Percentiles rank a stretch among this genome's conserved stretches.
Conservation (phyloP, 2,113 vertebrate species). For the Rhinoptilus africanus region DNA sequence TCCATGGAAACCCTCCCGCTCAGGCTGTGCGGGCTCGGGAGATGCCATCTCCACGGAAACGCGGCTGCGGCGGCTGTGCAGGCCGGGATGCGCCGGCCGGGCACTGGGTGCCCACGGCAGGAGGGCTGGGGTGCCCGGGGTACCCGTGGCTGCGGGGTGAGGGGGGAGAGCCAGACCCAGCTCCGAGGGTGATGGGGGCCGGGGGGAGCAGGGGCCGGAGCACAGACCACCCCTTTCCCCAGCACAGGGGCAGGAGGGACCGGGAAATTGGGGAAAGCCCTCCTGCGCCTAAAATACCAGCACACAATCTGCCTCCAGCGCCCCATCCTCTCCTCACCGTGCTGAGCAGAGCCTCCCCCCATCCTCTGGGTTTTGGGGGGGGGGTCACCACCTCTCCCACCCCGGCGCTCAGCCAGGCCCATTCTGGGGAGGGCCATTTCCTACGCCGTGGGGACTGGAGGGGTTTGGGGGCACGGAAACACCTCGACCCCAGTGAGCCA, state of each 20-base stretch:
- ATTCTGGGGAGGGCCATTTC: rapidly evolving
- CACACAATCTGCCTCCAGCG: too few relatives aligned
- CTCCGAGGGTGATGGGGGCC: too few relatives aligned
- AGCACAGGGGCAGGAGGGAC: neutral
- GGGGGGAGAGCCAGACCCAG: neutral
- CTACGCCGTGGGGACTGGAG: rapidly evolving
- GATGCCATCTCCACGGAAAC: slow-evolving; percentile 70
- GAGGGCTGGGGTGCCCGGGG: neutral
- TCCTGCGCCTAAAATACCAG: neutral
- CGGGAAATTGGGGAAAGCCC: neutral
- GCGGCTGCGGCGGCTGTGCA: slow-evolving; percentile 17
- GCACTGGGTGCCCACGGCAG: neutral
- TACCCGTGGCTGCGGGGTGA: neutral
- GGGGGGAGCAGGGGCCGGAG: neutral
- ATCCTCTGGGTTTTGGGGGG: rapidly evolving
- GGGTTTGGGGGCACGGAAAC: neutral
- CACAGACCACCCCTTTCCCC: neutral
- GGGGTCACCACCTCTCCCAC: neutral
- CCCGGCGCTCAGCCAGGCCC: neutral
- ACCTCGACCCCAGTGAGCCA: rapidly evolving
- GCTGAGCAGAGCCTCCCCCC: neutral
- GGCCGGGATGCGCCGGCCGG: slow-evolving; percentile 7
- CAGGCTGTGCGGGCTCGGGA: slow-evolving; percentile 58
- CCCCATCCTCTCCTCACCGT: neutral
- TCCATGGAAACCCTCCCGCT: slow-evolving; percentile 65